phyloP scores from a whole-genome alignment of 2,113 vertebrate genomes.

The Pangasianodon hypophthalmus region DNA sequence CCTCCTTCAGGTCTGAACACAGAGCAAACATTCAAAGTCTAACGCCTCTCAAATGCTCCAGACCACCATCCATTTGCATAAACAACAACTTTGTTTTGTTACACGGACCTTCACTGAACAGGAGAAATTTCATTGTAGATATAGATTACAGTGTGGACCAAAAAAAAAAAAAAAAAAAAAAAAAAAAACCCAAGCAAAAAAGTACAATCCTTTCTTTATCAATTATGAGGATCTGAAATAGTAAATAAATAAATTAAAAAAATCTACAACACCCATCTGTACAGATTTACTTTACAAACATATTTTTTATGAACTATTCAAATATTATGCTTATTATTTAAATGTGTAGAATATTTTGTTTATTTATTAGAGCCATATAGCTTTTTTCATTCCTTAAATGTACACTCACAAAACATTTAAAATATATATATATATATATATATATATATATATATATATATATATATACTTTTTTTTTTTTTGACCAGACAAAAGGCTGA shows the following conservation, averaged over 20 bases:
- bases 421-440: too few species aligned
- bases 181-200: too few species aligned
- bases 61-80: neutral
- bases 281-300: neutral
- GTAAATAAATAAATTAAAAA: neutral
- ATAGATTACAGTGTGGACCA: neutral
- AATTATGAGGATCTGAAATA: neutral
- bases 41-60: neutral
- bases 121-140: neutral
- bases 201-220: neutral
- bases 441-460: too few species aligned
- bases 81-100: neutral
- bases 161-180: neutral
- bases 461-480: too few species aligned
- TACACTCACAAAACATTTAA: neutral
- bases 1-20: conserved; percentile 63
- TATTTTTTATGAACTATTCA: neutral
- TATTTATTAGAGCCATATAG: neutral
- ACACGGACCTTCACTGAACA: neutral
- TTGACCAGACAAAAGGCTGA: neutral
- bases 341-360: neutral
- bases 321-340: neutral
- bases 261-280: neutral
- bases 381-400: neutral
- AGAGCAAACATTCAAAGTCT: neutral